These are phyloP conservation scores for Meles meles DNA, from an alignment of 2,113 vertebrate genomes.

Conservation along the genomic window DNA sequence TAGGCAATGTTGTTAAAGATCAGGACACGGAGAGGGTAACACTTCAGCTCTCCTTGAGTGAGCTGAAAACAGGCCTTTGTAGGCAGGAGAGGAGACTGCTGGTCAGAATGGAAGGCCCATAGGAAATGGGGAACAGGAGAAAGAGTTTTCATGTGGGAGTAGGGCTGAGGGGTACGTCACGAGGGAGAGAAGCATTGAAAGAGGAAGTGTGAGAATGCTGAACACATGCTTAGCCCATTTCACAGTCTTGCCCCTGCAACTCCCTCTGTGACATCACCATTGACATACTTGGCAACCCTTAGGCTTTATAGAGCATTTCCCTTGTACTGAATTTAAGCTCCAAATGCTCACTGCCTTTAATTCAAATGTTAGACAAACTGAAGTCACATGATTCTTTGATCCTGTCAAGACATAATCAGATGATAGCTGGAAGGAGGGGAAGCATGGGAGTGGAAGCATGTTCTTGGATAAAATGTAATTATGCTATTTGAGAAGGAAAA, in stretches of 20 bases:
- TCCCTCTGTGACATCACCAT: neutral
- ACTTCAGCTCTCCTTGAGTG: neutral
- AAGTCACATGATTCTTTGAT: neutral
- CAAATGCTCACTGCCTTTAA: neutral
- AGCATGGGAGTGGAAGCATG: neutral
- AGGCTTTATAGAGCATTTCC: neutral
- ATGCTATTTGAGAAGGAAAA: neutral
- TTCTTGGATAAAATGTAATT: neutral
- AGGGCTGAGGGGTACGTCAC: neutral
- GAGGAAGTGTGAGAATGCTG: neutral
- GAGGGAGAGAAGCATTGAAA: neutral
- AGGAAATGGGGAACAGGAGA: neutral
- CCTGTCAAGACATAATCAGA: slow-evolving; percentile 1
- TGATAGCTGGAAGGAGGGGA: slow-evolving; percentile 41
- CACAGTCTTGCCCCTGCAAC: neutral
- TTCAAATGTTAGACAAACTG: neutral
- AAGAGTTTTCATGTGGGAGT: neutral
- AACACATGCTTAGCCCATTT: neutral
- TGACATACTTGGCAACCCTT: neutral
- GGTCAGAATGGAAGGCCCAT: neutral
- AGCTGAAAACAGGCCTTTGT: neutral
- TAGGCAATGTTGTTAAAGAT: neutral
- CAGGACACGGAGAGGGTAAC: neutral
- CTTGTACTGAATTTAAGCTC: neutral
- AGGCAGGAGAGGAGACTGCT: neutral